Conservation (phyloP, 2,797 vertebrate genomes). For the Poeciliopsis paucimaculata region DNA sequence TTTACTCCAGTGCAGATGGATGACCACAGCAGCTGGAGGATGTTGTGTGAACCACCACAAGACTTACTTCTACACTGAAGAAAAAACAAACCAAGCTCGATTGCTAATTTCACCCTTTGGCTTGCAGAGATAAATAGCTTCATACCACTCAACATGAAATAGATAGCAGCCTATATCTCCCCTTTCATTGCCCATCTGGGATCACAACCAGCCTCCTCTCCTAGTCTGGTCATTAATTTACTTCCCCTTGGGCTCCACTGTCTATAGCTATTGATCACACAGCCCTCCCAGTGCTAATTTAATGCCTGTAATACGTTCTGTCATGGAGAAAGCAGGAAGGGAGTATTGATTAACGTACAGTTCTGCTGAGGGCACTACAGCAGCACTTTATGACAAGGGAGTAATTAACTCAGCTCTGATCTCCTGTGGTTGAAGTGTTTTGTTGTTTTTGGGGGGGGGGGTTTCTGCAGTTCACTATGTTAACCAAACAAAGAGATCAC, state of each 20-base stretch:
- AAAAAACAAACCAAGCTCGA: slow-evolving; percentile 14
- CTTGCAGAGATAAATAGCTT: slow-evolving; percentile 37
- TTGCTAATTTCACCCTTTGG: slow-evolving; percentile 33
- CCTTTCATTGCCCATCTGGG: slow-evolving; percentile 19
- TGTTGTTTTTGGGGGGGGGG: no score
- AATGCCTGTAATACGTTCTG: slow-evolving; percentile 70
- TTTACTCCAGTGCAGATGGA: slow-evolving; percentile 6
- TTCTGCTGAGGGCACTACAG: slow-evolving; percentile 41
- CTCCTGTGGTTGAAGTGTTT: slow-evolving; percentile 10
- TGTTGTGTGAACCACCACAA: slow-evolving; percentile 14
- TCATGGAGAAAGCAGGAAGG: slow-evolving; percentile 67
- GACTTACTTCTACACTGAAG: slow-evolving; percentile 11
- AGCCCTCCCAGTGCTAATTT: slow-evolving; percentile 78
- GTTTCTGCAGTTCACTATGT: slow-evolving; percentile 6
- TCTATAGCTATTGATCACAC: slow-evolving; percentile 83
- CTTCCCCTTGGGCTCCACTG: slow-evolving; percentile 61
- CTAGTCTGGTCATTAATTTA: slow-evolving; percentile 64
- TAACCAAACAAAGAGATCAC: slow-evolving; percentile 10
- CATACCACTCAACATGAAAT: slow-evolving; percentile 38
- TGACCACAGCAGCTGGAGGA: slow-evolving; percentile 17
- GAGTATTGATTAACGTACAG: slow-evolving; percentile 69
- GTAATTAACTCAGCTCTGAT: slow-evolving; percentile 57
- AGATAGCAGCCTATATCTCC: slow-evolving; percentile 46
- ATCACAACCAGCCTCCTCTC: slow-evolving; percentile 39
- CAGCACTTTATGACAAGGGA: slow-evolving; percentile 44